Conservation (phyloP, 1,140 invertebrate species). For the Drosophila cardini region DNA sequence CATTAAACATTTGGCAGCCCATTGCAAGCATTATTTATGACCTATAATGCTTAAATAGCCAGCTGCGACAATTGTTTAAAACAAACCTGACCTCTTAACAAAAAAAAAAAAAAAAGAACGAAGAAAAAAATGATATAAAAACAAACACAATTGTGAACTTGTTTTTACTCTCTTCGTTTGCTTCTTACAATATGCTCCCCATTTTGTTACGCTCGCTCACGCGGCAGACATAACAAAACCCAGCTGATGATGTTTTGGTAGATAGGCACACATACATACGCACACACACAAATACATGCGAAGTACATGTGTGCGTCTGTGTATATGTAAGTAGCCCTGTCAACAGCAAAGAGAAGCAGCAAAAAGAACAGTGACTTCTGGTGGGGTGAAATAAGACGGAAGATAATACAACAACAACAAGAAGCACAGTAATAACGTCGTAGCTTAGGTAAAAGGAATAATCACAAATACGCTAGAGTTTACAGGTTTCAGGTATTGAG, state of each 20-base stretch:
- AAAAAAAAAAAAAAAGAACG: not conserved
- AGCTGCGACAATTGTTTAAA: conserved; percentile 62
- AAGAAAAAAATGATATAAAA: no score
- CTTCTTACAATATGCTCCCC: conserved; percentile 14
- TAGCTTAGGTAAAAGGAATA: conserved; percentile 58
- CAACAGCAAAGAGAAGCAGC: conserved; percentile 28
- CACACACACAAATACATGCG: not conserved
- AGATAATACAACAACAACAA: conserved; percentile 44
- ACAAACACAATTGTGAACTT: conserved; percentile 38
- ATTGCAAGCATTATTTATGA: conserved; percentile 58
- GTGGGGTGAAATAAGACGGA: conserved; percentile 18
- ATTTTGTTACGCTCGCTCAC: conserved; percentile 26
- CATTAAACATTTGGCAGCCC: conserved; percentile 6
- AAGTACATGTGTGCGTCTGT: not conserved
- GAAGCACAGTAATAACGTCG: conserved; percentile 2
- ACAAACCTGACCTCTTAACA: conserved; percentile 31
- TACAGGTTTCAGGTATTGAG: conserved; percentile 45
- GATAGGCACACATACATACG: conserved; percentile 25
- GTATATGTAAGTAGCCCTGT: conserved; percentile 31
- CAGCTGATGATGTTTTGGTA: conserved; percentile 79
- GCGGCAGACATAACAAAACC: conserved; percentile 72
- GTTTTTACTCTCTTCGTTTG: conserved; percentile 42
- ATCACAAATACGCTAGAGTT: conserved; percentile 46
- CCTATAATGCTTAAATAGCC: conserved; percentile 56
- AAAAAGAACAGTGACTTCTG: conserved; percentile 40